phyloP scores from a whole-genome alignment of 2,797 vertebrate genomes.

The Fratercula arctica region DNA sequence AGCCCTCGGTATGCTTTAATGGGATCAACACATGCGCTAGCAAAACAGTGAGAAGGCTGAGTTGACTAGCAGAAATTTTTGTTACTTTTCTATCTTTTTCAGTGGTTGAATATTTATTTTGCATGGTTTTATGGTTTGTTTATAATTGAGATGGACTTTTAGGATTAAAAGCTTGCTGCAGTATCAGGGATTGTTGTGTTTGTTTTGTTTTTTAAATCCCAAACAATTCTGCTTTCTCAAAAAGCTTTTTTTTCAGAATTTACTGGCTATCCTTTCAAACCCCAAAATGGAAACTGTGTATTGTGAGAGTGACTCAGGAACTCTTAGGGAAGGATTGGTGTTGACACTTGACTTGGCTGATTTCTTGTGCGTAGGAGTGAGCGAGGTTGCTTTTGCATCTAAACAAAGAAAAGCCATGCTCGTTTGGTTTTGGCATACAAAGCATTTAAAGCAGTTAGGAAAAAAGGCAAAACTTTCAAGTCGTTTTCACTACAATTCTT shows the following conservation, averaged over 20 bases:
- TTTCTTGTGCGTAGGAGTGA: not conserved
- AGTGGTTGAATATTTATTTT: not conserved
- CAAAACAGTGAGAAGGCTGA: not conserved
- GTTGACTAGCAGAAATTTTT: not conserved
- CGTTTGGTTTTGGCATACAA: not conserved
- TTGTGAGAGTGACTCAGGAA: not conserved
- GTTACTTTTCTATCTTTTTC: not conserved
- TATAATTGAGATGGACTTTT: not conserved
- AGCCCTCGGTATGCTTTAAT: not conserved
- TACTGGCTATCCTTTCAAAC: not conserved
- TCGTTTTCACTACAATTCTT: not conserved
- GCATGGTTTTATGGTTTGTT: not conserved
- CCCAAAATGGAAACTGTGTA: not conserved
- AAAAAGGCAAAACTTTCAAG: not conserved
- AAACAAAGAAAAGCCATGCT: not conserved
- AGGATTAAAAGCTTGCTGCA: not conserved
- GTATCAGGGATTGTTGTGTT: too few relatives aligned
- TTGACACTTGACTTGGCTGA: not conserved
- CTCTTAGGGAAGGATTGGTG: not conserved
- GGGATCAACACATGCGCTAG: not conserved
- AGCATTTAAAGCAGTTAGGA: not conserved
- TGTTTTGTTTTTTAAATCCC: not conserved
- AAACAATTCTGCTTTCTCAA: not conserved
- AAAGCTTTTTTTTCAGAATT: not conserved
- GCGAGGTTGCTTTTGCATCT: not conserved